Evolutionary conservation across 1,140 invertebrate genomes (phyloP).

Genomic region (Muscidifurax raptorellus): DNA sequence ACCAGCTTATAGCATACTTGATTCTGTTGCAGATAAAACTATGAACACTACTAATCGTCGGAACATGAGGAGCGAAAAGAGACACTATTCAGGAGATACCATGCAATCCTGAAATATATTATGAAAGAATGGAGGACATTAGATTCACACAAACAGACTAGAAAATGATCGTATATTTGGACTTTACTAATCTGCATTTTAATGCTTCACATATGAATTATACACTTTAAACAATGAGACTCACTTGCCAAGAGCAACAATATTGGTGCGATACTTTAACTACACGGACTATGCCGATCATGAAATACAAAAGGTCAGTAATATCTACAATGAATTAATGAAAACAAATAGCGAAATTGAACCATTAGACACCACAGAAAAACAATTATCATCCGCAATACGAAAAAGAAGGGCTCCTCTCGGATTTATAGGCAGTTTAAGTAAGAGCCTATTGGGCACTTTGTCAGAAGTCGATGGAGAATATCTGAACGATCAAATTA

Average conservation of each 20-base stretch:
- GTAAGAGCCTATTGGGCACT: background rate
- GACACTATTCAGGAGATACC: too few relatives aligned
- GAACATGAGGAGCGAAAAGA: too few relatives aligned
- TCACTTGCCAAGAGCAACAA: too few relatives aligned
- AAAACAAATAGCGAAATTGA: background rate
- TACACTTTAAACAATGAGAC: too few relatives aligned
- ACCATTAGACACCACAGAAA: background rate
- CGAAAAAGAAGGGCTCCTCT: background rate
- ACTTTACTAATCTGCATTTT: background rate
- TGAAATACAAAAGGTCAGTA: too few relatives aligned
- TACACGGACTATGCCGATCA: too few relatives aligned
- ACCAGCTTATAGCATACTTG: background rate
- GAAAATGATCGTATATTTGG: background rate
- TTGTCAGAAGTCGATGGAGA: background rate
- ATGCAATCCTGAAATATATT: background rate
- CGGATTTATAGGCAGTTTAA: background rate
- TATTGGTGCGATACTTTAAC: too few relatives aligned
- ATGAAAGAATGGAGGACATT: background rate
- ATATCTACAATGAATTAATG: background rate
- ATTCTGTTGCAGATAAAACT: background rate
- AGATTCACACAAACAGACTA: background rate
- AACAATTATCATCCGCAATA: background rate
- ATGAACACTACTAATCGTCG: background rate
- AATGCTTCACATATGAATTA: background rate
- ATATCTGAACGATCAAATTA: background rate